A percentile compares a stretch with the other conserved stretches of the same genome.
Conservation (phyloP, 2,113 vertebrate genomes). For the Gallinago undulata region DNA sequence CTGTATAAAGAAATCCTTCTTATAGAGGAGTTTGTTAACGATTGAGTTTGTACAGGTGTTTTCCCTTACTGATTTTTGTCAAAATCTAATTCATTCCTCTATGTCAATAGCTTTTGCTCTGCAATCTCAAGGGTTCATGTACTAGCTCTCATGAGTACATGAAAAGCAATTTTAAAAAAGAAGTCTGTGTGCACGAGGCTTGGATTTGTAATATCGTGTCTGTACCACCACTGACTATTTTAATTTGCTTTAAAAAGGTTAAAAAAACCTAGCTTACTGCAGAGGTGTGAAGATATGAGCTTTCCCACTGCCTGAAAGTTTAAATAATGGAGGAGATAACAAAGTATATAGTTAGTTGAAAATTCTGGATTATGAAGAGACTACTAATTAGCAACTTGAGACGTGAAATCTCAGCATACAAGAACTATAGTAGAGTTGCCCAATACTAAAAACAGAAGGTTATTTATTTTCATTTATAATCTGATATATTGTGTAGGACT, state of each 20-base stretch:
- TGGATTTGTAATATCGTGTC: background rate
- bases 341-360: background rate
- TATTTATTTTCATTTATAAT: background rate
- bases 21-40: background rate
- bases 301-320: background rate
- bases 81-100: background rate
- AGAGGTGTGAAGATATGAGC: background rate
- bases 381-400: background rate
- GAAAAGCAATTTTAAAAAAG: background rate
- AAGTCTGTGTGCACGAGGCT: background rate
- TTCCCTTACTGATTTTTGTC: background rate
- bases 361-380: background rate
- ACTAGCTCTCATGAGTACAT: background rate
- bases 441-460: background rate
- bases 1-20: background rate
- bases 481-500: background rate
- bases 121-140: background rate
- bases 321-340: background rate
- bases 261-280: background rate
- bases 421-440: background rate
- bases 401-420: background rate
- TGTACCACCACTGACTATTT: background rate
- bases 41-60: background rate
- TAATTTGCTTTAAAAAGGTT: background rate
- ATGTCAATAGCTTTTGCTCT: background rate